Base-by-base conservation (phyloP, 2,113 vertebrate genomes). In the Candoia aspera region DNA sequence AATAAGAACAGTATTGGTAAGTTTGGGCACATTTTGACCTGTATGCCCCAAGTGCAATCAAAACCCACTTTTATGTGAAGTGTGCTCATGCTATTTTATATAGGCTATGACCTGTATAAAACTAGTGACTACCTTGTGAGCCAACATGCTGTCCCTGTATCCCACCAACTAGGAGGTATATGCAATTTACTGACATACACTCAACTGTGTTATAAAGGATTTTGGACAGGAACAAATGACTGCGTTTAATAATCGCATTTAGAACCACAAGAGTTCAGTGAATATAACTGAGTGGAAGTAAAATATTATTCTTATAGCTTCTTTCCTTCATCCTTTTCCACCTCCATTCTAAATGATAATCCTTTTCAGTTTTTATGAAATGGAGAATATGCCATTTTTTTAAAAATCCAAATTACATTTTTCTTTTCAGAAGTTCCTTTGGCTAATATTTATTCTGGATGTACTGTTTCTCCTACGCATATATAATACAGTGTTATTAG, bases 381-480 rank as follows among this genome's bases (percentile, higher is more conserved):
- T 10, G 57, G 79, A 23, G 26, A 83, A 11, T 9, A 84, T 90
- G 19, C 49, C 21, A 84, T 79, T 46, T 94, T 26, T 33, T 10
- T 29, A 9, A 49, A 21, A n/a, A 91, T 6, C 49, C 8, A 26
- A 42, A 37, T 93, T 95, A 90, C 89, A 1, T 88, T 88, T 37
- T 19, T 85, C 68, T 95, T 91, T 92, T 87, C 73, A 84, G 91
- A 59, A 37, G 59, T 83, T 46, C 85, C 88, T 58, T 85, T 92
- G 90, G 8, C 89, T 95, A 91, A 93, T 89, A 87, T n/a, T 89
- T 95, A 92, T 90, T 90, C 59, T 91, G 13, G 91, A 33, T 92
- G 94, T 95, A 92, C 54, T 93, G 90, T 94, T 95, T 91, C 92
- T 88, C 17, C 94, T 93, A 60, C 94, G 17, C 19, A 85, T 54